Conservation (phyloP, 1,140 invertebrate genomes). For the Paralvinella palmiformis region DNA sequence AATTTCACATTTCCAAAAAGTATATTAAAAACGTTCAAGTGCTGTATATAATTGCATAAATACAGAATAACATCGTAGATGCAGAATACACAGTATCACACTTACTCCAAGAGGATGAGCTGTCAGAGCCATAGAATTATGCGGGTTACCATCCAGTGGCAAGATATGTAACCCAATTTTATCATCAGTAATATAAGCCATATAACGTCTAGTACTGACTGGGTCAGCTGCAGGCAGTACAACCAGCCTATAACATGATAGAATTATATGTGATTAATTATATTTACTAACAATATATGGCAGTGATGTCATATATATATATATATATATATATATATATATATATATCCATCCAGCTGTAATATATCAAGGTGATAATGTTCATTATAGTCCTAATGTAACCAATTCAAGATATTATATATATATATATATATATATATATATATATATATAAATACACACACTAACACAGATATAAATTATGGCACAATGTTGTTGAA, state of each 20-base stretch:
- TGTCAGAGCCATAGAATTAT: slow-evolving; percentile 60
- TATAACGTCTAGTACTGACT: slow-evolving; percentile 47
- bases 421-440: no score
- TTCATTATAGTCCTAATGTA: no score
- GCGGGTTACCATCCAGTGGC: slow-evolving; percentile 68
- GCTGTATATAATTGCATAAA: neutral
- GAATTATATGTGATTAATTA: no score
- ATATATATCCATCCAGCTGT: no score
- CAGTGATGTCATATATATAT: no score
- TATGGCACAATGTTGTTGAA: neutral
- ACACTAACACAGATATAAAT: slow-evolving; percentile 13
- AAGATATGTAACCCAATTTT: slow-evolving; percentile 64
- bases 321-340: no score
- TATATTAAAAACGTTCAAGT: no score
- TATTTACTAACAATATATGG: no score
- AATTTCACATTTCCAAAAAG: no score
- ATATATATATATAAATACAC: no score
- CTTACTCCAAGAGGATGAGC: slow-evolving; percentile 58
- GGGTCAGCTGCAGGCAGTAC: slow-evolving; percentile 36
- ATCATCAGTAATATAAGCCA: slow-evolving; percentile 60
- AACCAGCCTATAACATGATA: slow-evolving; percentile 30
- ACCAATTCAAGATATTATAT: no score
- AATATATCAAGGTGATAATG: no score
- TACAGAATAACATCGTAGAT: neutral
- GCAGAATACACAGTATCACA: neutral